Percentiles rank a stretch among this genome's conserved stretches.
Conservation (phyloP, 1,140 invertebrate species). For the Kradibia gibbosae region DNA sequence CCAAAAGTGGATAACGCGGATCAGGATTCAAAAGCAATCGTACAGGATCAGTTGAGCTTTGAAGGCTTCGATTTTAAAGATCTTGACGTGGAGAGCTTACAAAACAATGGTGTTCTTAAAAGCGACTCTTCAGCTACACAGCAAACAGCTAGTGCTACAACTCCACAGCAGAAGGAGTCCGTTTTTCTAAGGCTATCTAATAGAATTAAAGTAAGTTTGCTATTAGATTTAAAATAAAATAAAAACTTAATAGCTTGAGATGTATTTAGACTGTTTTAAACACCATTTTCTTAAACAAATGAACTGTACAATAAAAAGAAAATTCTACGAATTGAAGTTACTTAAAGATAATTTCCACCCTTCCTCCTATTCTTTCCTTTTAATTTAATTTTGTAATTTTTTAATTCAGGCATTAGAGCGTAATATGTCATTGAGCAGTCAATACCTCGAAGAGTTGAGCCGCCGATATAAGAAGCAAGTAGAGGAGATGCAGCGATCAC, state of each 20-base stretch:
- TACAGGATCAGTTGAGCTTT: slow-evolving; percentile 64
- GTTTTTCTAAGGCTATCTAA: slow-evolving; percentile 96
- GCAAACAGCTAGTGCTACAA: slow-evolving; percentile 59
- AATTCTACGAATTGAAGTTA: too few species aligned
- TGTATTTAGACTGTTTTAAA: background rate
- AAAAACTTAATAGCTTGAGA: background rate
- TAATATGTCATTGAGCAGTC: slow-evolving; percentile 96
- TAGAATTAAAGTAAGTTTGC: slow-evolving; percentile 85
- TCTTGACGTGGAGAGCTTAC: slow-evolving; percentile 64
- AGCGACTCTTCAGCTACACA: slow-evolving; percentile 57
- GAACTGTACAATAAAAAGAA: too few species aligned
- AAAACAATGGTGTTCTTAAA: slow-evolving; percentile 54
- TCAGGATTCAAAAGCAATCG: slow-evolving; percentile 58
- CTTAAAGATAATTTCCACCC: too few species aligned
- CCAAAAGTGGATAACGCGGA: slow-evolving; percentile 36
- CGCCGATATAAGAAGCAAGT: slow-evolving; percentile 95
- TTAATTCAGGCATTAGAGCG: slow-evolving; percentile 88
- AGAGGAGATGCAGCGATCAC: slow-evolving; percentile 91
- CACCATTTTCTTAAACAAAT: too few species aligned
- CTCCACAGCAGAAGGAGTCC: slow-evolving; percentile 86
- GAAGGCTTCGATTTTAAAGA: slow-evolving; percentile 72
- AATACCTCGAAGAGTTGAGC: slow-evolving; percentile 96
- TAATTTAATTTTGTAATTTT: background rate
- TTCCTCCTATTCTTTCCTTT: too few species aligned
- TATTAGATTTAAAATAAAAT: background rate